A percentile compares a stretch with the other conserved stretches of the same genome.
Conservation (phyloP, 2,113 vertebrate genomes). For the Gallinago undulata region DNA sequence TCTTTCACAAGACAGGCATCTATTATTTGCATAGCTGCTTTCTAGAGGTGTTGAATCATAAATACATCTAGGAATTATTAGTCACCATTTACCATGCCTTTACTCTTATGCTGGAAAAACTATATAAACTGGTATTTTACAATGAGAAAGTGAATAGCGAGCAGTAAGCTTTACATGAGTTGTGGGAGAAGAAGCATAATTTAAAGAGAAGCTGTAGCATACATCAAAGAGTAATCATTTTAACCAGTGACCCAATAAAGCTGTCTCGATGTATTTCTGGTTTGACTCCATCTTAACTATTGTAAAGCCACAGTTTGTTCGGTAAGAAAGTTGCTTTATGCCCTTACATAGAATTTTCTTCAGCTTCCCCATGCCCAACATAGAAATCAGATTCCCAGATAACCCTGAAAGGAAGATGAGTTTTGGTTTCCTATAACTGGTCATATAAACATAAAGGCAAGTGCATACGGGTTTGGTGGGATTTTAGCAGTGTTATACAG, state of each 20-base stretch:
- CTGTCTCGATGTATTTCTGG: neutral
- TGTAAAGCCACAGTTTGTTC: neutral
- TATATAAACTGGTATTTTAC: neutral
- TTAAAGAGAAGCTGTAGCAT: neutral
- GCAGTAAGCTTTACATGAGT: neutral
- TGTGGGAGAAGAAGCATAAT: neutral
- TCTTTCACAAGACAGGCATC: neutral
- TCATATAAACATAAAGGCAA: neutral
- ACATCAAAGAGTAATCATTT: neutral
- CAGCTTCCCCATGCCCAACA: neutral
- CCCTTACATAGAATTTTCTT: neutral
- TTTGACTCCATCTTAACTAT: neutral
- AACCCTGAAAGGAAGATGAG: neutral
- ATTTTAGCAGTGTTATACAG: neutral
- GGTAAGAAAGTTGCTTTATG: neutral
- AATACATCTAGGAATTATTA: neutral
- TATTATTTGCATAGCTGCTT: neutral
- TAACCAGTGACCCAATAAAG: neutral
- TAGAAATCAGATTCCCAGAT: neutral
- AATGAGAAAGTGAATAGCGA: neutral
- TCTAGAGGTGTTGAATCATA: neutral
- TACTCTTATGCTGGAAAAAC: neutral
- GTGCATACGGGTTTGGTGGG: neutral
- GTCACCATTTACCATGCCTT: neutral
- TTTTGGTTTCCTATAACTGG: neutral